phyloP scores from a whole-genome alignment of 2,888 invertebrate species.

The Lasioglossum pauxillum region DNA sequence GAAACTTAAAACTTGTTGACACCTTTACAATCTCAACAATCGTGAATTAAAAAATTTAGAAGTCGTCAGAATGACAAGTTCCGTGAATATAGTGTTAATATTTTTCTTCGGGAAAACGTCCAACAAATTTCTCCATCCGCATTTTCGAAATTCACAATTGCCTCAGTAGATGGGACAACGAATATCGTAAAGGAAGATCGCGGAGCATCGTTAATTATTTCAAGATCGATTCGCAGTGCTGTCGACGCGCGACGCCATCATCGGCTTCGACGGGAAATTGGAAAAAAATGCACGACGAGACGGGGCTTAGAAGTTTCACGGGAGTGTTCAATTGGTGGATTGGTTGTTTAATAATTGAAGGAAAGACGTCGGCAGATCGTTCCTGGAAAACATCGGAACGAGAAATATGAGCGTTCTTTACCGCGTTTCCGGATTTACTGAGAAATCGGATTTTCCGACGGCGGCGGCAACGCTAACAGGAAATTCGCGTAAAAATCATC shows the following conservation, averaged over 20 bases:
- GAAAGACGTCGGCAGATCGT: background rate
- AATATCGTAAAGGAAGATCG: background rate
- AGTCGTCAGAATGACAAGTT: no score
- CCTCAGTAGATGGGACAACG: background rate
- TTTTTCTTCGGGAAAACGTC: no score
- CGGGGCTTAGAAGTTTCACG: background rate
- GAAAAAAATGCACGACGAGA: background rate
- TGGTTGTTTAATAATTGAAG: constrained; percentile 24
- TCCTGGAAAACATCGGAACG: background rate
- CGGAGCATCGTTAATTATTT: background rate
- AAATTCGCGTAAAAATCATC: constrained; percentile 36
- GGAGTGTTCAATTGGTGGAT: constrained; percentile 4
- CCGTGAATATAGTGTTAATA: no score
- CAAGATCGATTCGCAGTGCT: background rate
- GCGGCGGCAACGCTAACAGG: constrained; percentile 25
- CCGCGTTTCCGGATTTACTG: constrained; percentile 33
- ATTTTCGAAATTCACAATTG: background rate
- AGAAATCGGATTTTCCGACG: constrained; percentile 37
- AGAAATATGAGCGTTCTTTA: constrained; percentile 20
- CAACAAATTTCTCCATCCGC: no score
- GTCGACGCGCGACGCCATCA: background rate
- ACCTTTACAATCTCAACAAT: no score
- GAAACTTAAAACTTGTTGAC: no score
- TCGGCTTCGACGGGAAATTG: background rate
- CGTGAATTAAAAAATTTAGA: no score